Percentiles rank a stretch among this genome's conserved stretches.
These are phyloP conservation scores for Halcyon badia DNA, from an alignment of 2,797 vertebrate species.

Conservation along the genomic window DNA sequence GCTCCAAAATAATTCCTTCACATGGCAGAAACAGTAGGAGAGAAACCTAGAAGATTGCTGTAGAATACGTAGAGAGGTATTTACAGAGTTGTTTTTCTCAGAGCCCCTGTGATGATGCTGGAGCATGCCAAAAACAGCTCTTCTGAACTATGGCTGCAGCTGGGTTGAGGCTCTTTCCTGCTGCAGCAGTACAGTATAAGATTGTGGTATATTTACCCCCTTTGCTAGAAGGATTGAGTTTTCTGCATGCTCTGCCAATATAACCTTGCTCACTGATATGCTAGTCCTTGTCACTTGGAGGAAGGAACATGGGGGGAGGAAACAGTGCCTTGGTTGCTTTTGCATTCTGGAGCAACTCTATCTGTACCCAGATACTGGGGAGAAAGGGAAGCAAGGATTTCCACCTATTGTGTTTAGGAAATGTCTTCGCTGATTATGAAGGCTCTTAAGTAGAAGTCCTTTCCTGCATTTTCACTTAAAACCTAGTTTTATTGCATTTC, in stretches of 20 bases:
- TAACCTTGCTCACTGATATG: background rate
- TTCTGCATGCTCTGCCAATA: background rate
- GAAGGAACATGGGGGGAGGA: conserved; percentile 31
- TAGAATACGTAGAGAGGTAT: background rate
- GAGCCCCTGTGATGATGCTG: background rate
- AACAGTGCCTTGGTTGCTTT: background rate
- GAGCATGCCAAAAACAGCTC: background rate
- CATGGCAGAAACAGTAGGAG: background rate
- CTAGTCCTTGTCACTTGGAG: conserved; percentile 11
- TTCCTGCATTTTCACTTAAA: conserved; percentile 51
- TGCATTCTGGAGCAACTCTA: background rate
- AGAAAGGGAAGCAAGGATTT: conserved; percentile 47
- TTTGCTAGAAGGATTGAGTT: background rate
- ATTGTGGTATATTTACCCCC: background rate
- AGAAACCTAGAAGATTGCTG: background rate
- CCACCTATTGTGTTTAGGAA: conserved; percentile 57
- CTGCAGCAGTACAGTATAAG: background rate
- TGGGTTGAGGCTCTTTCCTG: background rate
- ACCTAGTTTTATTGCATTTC: conserved; percentile 5
- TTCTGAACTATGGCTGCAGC: background rate
- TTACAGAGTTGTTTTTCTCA: fast-evolving
- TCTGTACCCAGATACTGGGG: background rate
- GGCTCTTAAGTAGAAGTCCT: conserved; percentile 5
- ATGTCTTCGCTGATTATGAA: conserved; percentile 25
- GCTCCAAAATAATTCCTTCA: background rate